These are phyloP conservation scores for Trichechus manatus DNA, from an alignment of 2,113 vertebrate species.

Conservation along the genomic window DNA sequence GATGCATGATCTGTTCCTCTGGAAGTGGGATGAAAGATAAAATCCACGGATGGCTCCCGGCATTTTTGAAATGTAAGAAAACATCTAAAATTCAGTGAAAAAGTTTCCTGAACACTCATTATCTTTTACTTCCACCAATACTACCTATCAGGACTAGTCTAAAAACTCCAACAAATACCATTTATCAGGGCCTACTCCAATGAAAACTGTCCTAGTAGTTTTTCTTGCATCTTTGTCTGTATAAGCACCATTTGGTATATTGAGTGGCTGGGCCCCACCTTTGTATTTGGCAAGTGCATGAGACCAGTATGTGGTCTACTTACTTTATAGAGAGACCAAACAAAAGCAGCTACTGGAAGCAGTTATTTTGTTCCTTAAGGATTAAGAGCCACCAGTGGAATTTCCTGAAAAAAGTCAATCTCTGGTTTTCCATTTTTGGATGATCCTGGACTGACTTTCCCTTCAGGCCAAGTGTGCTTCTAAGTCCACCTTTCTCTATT, in stretches of 20 bases:
- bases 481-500: neutral
- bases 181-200: neutral
- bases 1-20: constrained; percentile 80
- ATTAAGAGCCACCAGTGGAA: constrained; percentile 23
- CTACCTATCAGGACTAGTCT: constrained; percentile 25
- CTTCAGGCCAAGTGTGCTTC: neutral
- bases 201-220: constrained; percentile 1
- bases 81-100: constrained; percentile 49
- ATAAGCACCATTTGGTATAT: neutral
- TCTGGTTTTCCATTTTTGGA: neutral
- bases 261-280: neutral
- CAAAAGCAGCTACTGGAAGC: constrained; percentile 16
- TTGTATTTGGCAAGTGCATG: neutral
- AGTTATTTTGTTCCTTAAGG: constrained; percentile 37
- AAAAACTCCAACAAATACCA: neutral
- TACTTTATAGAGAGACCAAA: constrained; percentile 26
- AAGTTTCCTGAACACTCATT: constrained; percentile 38
- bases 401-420: constrained; percentile 28
- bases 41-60: constrained; percentile 51
- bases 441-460: constrained; percentile 26
- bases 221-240: constrained; percentile 16
- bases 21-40: constrained; percentile 65
- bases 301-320: neutral
- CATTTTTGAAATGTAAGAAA: constrained; percentile 59
- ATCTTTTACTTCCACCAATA: neutral